These are phyloP conservation scores for Megalopta genalis DNA, from an alignment of 1,140 invertebrate species.

Conservation along the genomic window DNA sequence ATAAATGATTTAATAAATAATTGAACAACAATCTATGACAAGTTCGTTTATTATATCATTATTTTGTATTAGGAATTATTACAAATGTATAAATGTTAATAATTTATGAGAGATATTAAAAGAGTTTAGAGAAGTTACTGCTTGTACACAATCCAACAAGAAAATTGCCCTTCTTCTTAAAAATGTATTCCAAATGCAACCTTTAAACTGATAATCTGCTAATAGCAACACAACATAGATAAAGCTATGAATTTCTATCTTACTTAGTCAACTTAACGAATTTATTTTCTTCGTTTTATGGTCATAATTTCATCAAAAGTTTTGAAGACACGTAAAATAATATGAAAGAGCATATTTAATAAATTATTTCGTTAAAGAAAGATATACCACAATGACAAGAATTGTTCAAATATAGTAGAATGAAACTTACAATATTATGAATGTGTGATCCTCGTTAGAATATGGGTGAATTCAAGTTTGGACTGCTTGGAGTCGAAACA, in stretches of 20 bases:
- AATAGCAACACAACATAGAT: neutral
- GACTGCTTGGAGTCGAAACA: constrained; percentile 75
- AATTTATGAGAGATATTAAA: neutral
- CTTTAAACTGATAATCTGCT: neutral
- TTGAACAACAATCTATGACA: neutral
- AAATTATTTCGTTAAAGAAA: neutral
- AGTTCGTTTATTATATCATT: neutral
- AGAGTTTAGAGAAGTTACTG: neutral
- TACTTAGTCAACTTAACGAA: neutral
- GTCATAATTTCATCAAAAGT: neutral
- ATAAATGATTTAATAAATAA: neutral
- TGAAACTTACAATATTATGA: constrained; percentile 71
- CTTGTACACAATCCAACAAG: neutral
- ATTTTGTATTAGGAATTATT: neutral
- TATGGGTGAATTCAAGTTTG: constrained; percentile 78
- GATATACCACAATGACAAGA: neutral
- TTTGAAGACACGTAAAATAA: neutral
- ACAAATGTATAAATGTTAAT: constrained; percentile 1
- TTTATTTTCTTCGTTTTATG: neutral
- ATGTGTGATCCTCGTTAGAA: constrained; percentile 72
- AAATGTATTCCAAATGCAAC: neutral
- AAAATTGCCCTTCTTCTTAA: neutral
- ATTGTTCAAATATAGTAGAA: constrained; percentile 59
- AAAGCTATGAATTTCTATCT: neutral
- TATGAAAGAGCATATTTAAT: neutral